These are phyloP conservation scores for Dendrocincla fuliginosa DNA, from an alignment of 2,797 vertebrate genomes.

Conservation along the genomic window DNA sequence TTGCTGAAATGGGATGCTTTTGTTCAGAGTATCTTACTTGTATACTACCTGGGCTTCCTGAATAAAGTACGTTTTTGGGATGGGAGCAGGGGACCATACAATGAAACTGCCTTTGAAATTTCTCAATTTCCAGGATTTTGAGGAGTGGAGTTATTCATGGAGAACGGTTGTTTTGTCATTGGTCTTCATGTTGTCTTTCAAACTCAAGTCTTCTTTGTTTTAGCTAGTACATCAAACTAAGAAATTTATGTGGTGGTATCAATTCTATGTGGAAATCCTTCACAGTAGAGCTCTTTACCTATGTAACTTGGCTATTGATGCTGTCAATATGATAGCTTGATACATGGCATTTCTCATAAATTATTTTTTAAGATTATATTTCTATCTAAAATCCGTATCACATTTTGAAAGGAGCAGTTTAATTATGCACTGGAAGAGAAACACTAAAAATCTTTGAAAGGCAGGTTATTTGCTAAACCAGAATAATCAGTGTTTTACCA, in stretches of 20 bases:
- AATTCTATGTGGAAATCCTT: background rate
- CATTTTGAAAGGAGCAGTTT: background rate
- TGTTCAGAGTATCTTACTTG: background rate
- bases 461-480: background rate
- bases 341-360: background rate
- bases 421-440: constrained; percentile 5
- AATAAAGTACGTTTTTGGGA: background rate
- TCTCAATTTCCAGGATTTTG: background rate
- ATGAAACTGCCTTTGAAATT: background rate
- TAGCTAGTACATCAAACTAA: background rate
- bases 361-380: constrained; percentile 1
- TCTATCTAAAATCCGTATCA: background rate
- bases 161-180: background rate
- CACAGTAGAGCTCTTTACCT: background rate
- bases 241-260: background rate
- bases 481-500: background rate
- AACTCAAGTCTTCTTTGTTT: background rate
- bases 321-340: background rate
- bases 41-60: background rate
- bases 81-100: background rate
- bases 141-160: background rate
- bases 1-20: background rate
- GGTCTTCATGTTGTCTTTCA: background rate
- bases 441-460: background rate
- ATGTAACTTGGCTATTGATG: background rate